A percentile compares a stretch with the other conserved stretches of the same genome.
Evolutionary conservation across 2,797 vertebrate species (phyloP).

Genomic region (Sebastes jordani): DNA sequence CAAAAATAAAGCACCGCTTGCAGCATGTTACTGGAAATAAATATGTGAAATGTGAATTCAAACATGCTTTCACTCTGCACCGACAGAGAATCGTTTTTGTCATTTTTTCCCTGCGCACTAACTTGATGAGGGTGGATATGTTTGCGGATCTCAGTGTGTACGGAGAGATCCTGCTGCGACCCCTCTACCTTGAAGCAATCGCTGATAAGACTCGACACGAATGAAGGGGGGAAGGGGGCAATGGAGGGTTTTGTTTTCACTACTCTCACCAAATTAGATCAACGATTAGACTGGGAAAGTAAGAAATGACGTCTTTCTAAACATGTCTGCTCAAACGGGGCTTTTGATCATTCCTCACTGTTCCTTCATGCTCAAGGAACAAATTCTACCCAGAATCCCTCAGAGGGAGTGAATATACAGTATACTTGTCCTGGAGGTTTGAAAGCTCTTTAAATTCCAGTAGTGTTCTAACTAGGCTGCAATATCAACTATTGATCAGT

Average conservation of each 20-base stretch:
- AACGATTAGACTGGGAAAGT: slow-evolving; percentile 21
- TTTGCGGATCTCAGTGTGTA: background rate
- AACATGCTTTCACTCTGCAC: slow-evolving; percentile 36
- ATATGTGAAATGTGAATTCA: slow-evolving; percentile 19
- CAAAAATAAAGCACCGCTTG: background rate
- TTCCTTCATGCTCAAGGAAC: slow-evolving; percentile 58
- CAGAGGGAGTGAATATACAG: slow-evolving; percentile 29
- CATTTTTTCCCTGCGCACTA: slow-evolving; percentile 28
- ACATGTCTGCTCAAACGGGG: slow-evolving; percentile 1
- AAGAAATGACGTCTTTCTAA: slow-evolving; percentile 18
- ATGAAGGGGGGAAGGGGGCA: background rate
- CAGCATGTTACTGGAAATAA: slow-evolving; percentile 33
- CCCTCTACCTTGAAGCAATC: slow-evolving; percentile 22
- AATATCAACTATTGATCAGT: slow-evolving; percentile 26
- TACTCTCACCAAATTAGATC: slow-evolving; percentile 43
- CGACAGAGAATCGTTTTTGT: slow-evolving; percentile 32
- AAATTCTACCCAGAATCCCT: slow-evolving; percentile 36
- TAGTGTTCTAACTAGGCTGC: slow-evolving; percentile 43
- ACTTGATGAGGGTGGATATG: background rate
- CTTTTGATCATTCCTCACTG: slow-evolving; percentile 19
- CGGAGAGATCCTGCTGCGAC: background rate
- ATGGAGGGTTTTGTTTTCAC: slow-evolving; percentile 16
- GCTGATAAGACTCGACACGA: slow-evolving; percentile 25
- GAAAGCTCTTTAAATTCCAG: slow-evolving; percentile 30
- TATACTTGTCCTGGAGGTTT: slow-evolving; percentile 25